Evolutionary conservation across 2,113 vertebrate species (phyloP).

Genomic region (Apteryx owenii): DNA sequence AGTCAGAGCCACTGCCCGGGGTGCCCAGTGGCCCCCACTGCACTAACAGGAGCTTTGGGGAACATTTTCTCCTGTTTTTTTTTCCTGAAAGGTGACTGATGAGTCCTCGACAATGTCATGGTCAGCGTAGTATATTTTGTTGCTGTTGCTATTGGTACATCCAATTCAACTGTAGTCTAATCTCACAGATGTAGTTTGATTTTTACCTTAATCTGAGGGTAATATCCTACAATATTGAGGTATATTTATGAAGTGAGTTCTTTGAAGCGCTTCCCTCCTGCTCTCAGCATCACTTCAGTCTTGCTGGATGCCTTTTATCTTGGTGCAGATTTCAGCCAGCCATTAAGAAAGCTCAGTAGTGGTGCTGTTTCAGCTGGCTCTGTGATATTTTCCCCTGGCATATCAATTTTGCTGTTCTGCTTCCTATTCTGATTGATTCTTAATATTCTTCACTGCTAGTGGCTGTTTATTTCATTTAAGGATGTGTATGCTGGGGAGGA

Average conservation of each 20-base stretch:
- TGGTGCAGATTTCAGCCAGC: constrained; percentile 16
- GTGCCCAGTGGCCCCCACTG: neutral
- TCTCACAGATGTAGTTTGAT: neutral
- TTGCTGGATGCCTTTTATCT: constrained; percentile 27
- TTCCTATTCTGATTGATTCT: neutral
- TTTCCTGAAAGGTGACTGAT: neutral
- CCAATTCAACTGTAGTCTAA: neutral
- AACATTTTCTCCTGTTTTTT: neutral
- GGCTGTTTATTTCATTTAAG: neutral
- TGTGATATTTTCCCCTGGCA: constrained; percentile 6
- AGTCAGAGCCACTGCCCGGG: neutral
- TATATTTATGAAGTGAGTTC: neutral
- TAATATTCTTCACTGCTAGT: neutral
- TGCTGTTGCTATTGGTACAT: neutral
- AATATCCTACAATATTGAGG: neutral
- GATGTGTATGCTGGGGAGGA: neutral
- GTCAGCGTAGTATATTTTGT: neutral
- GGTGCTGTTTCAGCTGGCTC: neutral
- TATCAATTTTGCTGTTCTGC: neutral
- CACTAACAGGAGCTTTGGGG: neutral
- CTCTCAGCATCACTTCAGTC: constrained; percentile 31
- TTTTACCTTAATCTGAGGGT: constrained; percentile 36
- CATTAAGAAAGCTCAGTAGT: neutral
- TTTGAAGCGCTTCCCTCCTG: constrained; percentile 23
- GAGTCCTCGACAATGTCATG: neutral